Evolutionary conservation across 1,140 invertebrate genomes (phyloP), one percentile per base, ranked within the genome.

Genomic region (Chironomus striatipennis): DNA sequence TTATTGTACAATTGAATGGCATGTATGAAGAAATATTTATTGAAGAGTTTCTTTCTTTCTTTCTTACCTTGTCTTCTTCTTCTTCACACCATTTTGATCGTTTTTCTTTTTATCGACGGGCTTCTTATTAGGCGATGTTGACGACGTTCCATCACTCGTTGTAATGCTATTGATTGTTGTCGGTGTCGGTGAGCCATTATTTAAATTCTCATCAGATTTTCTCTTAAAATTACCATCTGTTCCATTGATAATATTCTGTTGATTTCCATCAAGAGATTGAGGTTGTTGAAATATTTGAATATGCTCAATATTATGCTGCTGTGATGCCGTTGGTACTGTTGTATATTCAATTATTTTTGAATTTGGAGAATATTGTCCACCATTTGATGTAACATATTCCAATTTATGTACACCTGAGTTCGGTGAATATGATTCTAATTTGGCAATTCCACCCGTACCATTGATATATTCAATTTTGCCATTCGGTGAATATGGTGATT

Each of bases 1-100:
- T 34, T 34, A 34, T 34, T 34, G 24, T 34, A 34, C 24, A 34
- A 34, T 34, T 34, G 24, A 34, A 34, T 34, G 24, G 24, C 24
- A 34, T 34, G 24, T 34, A 34, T 34, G 24, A 34, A 34, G 5
- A 34, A 34, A 34, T 34, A 5, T 34, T 34, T 34, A 34, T 34
- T 2, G 5, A 34, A 5, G 24, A 34, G n/a, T n/a, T n/a, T n/a
- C n/a, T 34, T 34, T 34, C 5, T 34, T 5, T 34, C 24, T 34
- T 34, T 34, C 81, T 81, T 82, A 95, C 94, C 93, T 92, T 21
- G 94, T 96, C 85, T 96, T 96, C 83, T 96, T 96, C 83, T 96
- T 96, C 79, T 96, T 96, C 4, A 94, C 92, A 34, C 92, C 91
- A 80, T 93, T 94, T 77, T 92, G 93, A 77, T 93, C 92, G 76